Conservation (phyloP, 2,113 vertebrate species). For the Scalopus aquaticus region DNA sequence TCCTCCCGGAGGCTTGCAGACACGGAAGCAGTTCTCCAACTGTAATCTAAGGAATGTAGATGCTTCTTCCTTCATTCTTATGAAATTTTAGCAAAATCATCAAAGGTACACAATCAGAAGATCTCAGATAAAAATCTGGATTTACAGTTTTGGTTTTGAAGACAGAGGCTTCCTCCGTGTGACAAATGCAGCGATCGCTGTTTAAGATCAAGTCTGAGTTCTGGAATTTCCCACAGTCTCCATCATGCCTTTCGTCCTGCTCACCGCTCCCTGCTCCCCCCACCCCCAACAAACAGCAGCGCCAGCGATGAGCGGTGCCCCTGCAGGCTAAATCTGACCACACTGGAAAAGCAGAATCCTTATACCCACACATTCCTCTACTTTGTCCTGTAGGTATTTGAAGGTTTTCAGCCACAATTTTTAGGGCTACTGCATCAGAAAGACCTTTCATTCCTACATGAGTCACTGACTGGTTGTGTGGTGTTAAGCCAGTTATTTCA, state of each 20-base stretch:
- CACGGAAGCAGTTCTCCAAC: background rate
- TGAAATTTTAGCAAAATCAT: background rate
- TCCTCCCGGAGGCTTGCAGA: background rate
- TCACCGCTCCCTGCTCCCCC: accelerated
- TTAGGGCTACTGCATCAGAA: background rate
- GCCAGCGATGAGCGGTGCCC: no score
- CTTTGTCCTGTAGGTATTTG: background rate
- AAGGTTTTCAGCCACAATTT: background rate
- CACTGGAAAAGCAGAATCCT: background rate
- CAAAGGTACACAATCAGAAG: background rate
- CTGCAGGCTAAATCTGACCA: background rate
- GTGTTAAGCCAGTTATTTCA: background rate
- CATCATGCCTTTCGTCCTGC: no score
- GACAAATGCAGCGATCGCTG: background rate
- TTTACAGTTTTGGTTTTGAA: background rate
- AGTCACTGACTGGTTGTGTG: background rate
- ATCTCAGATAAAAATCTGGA: background rate
- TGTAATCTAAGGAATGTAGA: background rate
- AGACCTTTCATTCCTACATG: background rate
- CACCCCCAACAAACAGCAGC: accelerated
- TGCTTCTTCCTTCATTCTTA: background rate
- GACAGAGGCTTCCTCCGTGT: background rate
- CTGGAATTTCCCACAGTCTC: background rate
- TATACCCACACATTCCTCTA: background rate
- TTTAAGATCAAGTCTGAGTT: background rate